Base-by-base conservation (phyloP, 2,797 vertebrate genomes). In the Thunnus albacares region DNA sequence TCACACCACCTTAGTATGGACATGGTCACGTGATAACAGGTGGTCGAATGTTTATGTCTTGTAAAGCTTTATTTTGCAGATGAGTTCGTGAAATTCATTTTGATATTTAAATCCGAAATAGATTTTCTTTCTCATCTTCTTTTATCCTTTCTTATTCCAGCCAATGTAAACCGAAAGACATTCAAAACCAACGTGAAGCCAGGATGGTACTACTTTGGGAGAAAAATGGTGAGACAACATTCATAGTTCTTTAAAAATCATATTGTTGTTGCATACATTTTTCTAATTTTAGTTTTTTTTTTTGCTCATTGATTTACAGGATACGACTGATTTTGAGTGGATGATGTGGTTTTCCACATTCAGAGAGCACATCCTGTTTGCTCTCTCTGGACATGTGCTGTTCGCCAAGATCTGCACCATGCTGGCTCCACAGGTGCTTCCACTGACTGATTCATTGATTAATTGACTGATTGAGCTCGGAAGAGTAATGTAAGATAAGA, bases 261-360 rank as follows among this genome's bases (percentile, higher is more conserved):
- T 63, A 8, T 28, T 5, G 18, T 0, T 35, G 10, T 57, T 38
- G 4, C 33, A 45, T 9, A 64, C 2, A 30, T 62, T 11, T 52
- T 14, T 22, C 18, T 47, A 1, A 52, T 43, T 58, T 43, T 13
- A 38, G 35, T 38, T 45, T 3, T 17, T 2, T 15, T 22, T 62
- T 24, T 26, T 52, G 0, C 51, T 56, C 1, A 1, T 15, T 62
- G 30, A 0, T 80, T 28, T 58, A 0, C 94, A 99, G 98, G 98
- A 99, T 0, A 93, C 94, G 0, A 97, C 97, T 0, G 98, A 99
- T 85, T 96, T 97, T 0, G 98, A 99, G 87, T 99, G 98, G 98
- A 93, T 97, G 90, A 99, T 99, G 98, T 99, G 98, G 98, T 99
- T 99, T 90, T 97, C 96, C 63, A 97, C 96, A 0, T 99, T 97